These are phyloP conservation scores for Emys orbicularis DNA, from an alignment of 2,797 vertebrate species.

Conservation along the genomic window DNA sequence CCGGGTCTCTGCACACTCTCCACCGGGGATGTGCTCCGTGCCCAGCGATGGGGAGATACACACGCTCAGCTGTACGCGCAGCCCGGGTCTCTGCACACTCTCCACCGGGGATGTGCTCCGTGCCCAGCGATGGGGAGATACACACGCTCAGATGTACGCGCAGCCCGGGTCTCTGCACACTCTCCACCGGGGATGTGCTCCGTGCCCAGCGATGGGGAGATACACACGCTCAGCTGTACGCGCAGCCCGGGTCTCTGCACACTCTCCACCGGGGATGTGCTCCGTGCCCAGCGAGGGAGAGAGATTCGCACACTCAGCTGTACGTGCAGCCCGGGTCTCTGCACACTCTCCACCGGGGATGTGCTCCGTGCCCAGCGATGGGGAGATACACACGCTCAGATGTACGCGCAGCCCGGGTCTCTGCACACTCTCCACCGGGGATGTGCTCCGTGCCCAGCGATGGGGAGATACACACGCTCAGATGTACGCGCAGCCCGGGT, in stretches of 20 bases:
- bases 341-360: background rate
- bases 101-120: background rate
- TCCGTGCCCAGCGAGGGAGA: rapidly evolving
- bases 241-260: rapidly evolving
- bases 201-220: rapidly evolving
- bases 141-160: background rate
- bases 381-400: background rate
- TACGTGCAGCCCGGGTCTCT: rapidly evolving
- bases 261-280: background rate
- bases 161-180: rapidly evolving
- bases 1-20: rapidly evolving
- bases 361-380: rapidly evolving
- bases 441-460: rapidly evolving
- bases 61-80: background rate
- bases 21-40: background rate
- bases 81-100: rapidly evolving
- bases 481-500: background rate
- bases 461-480: background rate
- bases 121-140: rapidly evolving
- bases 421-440: no score
- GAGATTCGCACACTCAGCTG: background rate
- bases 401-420: rapidly evolving
- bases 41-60: rapidly evolving
- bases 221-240: background rate
- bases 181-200: background rate